These are phyloP conservation scores for Casuarius casuarius DNA, from an alignment of 2,113 vertebrate species.

Conservation along the genomic window DNA sequence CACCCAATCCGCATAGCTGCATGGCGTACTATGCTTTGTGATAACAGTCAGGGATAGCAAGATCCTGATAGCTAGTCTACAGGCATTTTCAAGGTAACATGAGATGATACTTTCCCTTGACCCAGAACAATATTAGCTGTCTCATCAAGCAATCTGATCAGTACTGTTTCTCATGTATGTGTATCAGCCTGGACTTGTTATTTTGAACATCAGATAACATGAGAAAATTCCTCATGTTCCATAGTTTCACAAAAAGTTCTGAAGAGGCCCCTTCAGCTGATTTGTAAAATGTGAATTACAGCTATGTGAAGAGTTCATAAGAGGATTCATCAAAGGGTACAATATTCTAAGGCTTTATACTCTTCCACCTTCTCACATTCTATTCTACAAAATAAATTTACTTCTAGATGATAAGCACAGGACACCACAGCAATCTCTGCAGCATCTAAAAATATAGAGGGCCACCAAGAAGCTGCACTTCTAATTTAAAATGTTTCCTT, in stretches of 20 bases:
- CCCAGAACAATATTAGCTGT: not conserved
- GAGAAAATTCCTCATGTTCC: not conserved
- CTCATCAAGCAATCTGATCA: not conserved
- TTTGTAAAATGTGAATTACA: not conserved
- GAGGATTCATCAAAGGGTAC: not conserved
- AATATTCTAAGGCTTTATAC: not conserved
- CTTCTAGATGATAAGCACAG: not conserved
- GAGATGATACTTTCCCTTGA: not conserved
- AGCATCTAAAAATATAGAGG: not conserved
- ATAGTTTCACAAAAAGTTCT: not conserved
- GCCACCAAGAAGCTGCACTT: not conserved
- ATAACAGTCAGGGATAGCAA: not conserved
- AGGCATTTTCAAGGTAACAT: not conserved
- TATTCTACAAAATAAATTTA: constrained; percentile 8
- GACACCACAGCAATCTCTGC: not conserved
- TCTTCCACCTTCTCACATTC: not conserved
- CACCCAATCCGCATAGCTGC: not conserved
- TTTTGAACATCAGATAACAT: not conserved
- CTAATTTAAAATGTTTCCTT: not conserved
- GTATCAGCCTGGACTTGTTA: not conserved
- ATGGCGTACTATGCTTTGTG: not conserved
- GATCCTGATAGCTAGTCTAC: not conserved
- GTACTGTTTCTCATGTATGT: not conserved
- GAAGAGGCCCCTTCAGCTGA: rapidly evolving
- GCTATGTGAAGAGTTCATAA: not conserved